These are phyloP conservation scores for Sebastes baramenuke DNA, from an alignment of 2,797 vertebrate genomes.

Conservation along the genomic window DNA sequence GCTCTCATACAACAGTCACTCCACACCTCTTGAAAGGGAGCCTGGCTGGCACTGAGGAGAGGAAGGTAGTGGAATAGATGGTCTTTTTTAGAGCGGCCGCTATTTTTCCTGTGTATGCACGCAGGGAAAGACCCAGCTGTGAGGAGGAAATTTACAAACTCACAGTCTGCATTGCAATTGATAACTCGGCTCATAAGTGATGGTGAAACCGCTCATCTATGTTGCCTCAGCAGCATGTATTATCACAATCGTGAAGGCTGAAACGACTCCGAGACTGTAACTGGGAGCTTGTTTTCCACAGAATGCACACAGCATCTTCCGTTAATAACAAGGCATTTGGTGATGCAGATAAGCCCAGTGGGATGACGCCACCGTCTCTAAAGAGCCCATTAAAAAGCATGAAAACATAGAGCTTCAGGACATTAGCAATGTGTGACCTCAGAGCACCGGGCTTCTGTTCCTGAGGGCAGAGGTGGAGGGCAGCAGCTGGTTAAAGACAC, in stretches of 20 bases:
- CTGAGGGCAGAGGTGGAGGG: slow-evolving; percentile 50
- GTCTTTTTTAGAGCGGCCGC: background rate
- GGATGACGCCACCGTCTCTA: slow-evolving; percentile 50
- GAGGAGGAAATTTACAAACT: background rate
- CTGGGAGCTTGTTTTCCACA: slow-evolving; percentile 27
- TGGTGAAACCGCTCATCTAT: background rate
- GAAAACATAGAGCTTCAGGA: slow-evolving; percentile 50
- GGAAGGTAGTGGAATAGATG: slow-evolving; percentile 39
- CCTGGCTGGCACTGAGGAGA: slow-evolving; percentile 25
- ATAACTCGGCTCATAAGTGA: background rate
- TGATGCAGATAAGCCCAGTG: slow-evolving; percentile 48
- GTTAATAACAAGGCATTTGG: slow-evolving; percentile 32
- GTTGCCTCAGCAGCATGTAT: background rate
- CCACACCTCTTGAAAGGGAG: slow-evolving; percentile 59
- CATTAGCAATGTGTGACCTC: slow-evolving; percentile 46
- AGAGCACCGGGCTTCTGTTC: slow-evolving; percentile 40
- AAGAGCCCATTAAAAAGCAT: slow-evolving; percentile 65
- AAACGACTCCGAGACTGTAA: background rate
- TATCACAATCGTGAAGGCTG: background rate
- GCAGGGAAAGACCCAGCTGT: background rate
- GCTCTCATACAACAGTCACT: slow-evolving; percentile 61
- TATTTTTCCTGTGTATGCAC: slow-evolving; percentile 21
- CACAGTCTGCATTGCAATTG: background rate
- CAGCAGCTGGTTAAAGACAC: slow-evolving; percentile 60
- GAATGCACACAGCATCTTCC: slow-evolving; percentile 6